Base-by-base conservation (phyloP, 1,140 invertebrate genomes). In the Thaumetopoea pityocampa region DNA sequence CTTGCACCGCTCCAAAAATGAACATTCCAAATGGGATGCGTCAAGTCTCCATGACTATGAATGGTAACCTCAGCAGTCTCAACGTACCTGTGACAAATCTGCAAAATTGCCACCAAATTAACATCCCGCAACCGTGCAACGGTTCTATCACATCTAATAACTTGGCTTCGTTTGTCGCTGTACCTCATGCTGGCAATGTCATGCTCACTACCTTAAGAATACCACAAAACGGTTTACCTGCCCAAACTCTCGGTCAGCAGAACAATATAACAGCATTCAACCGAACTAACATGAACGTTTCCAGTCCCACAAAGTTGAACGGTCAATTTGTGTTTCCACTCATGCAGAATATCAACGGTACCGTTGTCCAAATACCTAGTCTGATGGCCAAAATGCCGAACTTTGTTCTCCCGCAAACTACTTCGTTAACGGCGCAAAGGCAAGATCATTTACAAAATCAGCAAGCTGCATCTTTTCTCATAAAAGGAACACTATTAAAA, bases 131-230 rank as follows among this genome's bases (percentile, higher is more conserved):
- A 34, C 63, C 55, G 1, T 73, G 74, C 29, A 81, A 73, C 43
- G 76, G 76, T 11, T 59, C 70, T 2, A 71, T 76, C 7, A 64
- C 67, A 8, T 55, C 67, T n/a, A 74, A 66, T 36, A 81, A 79
- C 53, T 52, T 84, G 41, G 53, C 66, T 26, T 73, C 77, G 15
- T 84, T 80, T 50, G 65, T 83, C 26, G 68, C 80, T 5, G 65
- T 86, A 28, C 73, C 81, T 28, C 84, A 76, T 51, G n/a, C n/a
- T n/a, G n/a, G n/a, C n/a, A 83, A 86, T 42, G 79, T 88, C 4
- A 85, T 87, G 71, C 64, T 87, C 3, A 84, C 86, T 15, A 74
- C 86, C 0, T 68, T 87, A 56, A 76, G 85, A 53, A 80, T 88
- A 72, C 86, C 86, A 9, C 79, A 81, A 40, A 85, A 82, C 36